phyloP scores from a whole-genome alignment of 2,797 vertebrate species.

The Myotis myotis region DNA sequence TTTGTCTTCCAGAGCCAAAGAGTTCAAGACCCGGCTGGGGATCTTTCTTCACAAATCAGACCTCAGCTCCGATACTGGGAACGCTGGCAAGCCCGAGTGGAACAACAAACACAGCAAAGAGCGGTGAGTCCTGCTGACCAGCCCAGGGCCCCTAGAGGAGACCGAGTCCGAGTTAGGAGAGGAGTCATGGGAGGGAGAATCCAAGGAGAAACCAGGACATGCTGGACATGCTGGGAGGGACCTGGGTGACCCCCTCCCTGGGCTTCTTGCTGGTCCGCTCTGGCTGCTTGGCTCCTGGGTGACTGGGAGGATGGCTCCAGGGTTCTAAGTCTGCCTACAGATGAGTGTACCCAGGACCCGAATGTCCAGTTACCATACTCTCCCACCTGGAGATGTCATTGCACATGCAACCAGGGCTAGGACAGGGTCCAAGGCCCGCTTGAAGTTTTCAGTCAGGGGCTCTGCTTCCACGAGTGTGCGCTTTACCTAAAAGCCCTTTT shows the following conservation, averaged over 20 bases:
- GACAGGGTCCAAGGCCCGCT: not conserved
- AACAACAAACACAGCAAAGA: conserved; percentile 74
- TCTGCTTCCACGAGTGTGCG: not conserved
- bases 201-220: not conserved
- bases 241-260: not conserved
- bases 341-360: not conserved
- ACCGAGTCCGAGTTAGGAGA: not conserved
- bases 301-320: not conserved
- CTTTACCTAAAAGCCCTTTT: not conserved
- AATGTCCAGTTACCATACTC: not conserved
- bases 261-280: not conserved
- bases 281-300: not conserved
- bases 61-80: conserved; percentile 72
- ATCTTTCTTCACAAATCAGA: conserved; percentile 91
- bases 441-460: not conserved
- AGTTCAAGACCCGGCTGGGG: conserved; percentile 91
- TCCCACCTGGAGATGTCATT: not conserved
- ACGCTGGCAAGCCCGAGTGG: conserved; percentile 76
- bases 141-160: not conserved
- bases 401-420: not conserved
- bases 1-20: conserved; percentile 89
- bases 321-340: not conserved
- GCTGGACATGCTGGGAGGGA: not conserved
- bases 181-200: not conserved
- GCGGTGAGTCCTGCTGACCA: conserved; percentile 74